These are phyloP conservation scores for Uloborus plumipes DNA, from an alignment of 2,888 invertebrate genomes.

Conservation along the genomic window DNA sequence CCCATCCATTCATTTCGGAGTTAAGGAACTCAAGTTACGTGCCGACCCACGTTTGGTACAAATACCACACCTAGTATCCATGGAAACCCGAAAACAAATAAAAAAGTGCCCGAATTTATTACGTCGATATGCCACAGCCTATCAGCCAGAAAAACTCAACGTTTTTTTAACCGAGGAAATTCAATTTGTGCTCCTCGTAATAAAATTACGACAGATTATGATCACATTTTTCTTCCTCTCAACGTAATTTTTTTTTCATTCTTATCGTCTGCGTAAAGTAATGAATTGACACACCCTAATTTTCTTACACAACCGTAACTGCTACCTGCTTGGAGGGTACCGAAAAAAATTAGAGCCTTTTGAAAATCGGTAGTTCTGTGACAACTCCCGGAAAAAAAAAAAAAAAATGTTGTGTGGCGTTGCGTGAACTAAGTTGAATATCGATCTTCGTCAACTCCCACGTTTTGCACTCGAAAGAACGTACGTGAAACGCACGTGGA, in stretches of 20 bases:
- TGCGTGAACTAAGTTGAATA: too few species aligned
- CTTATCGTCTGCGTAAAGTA: conserved; percentile 7
- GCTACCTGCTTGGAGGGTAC: conserved; percentile 2
- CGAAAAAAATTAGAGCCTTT: not conserved
- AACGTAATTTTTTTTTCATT: conserved; percentile 6
- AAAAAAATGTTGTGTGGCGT: too few species aligned
- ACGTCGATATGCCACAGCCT: conserved; percentile 9
- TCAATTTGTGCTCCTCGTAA: conserved; percentile 42
- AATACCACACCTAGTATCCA: conserved; percentile 43
- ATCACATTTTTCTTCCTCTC: not conserved
- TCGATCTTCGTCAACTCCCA: too few species aligned
- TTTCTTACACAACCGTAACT: conserved; percentile 2
- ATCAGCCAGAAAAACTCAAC: conserved; percentile 27
- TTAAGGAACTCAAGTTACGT: conserved; percentile 35
- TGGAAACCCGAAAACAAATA: conserved; percentile 38
- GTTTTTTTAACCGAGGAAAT: conserved; percentile 18
- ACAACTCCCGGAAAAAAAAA: too few species aligned
- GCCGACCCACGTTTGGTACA: conserved; percentile 30
- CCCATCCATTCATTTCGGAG: conserved; percentile 24
- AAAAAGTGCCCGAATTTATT: conserved; percentile 34
- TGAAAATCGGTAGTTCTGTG: too few species aligned
- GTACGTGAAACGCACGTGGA: too few species aligned
- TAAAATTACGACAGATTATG: conserved; percentile 50
- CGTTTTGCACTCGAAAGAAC: too few species aligned
- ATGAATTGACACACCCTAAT: conserved; percentile 43